Percentiles rank a stretch among this genome's conserved stretches.
Conservation (phyloP, 2,888 invertebrate genomes). For the Drosophila anomelani region DNA sequence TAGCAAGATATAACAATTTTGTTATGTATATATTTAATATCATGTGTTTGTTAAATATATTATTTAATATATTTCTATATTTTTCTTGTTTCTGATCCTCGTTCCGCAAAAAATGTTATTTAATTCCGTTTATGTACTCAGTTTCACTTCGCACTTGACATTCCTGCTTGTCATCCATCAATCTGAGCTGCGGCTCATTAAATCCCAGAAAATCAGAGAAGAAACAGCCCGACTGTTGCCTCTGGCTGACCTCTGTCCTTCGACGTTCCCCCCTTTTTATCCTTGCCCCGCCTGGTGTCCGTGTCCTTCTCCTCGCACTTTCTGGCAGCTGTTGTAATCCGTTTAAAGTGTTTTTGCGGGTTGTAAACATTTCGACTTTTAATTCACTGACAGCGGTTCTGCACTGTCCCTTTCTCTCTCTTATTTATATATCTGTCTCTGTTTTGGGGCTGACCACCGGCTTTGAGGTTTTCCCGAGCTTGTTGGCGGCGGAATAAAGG, state of each 20-base stretch:
- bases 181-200: constrained; percentile 47
- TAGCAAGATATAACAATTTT: not conserved
- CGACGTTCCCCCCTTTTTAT: not conserved
- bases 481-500: not conserved
- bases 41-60: no score
- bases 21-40: not conserved
- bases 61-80: not conserved
- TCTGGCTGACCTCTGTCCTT: constrained; percentile 21
- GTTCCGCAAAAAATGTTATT: not conserved
- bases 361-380: constrained; percentile 55
- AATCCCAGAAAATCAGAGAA: constrained; percentile 32
- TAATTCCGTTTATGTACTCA: constrained; percentile 1
- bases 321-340: constrained; percentile 51
- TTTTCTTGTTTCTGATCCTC: not conserved
- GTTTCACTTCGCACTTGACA: constrained; percentile 5
- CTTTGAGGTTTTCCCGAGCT: constrained; percentile 26
- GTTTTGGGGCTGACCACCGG: constrained; percentile 21
- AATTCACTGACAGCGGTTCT: constrained; percentile 48
- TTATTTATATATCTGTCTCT: constrained; percentile 3
- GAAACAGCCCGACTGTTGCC: constrained; percentile 25
- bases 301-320: constrained; percentile 8
- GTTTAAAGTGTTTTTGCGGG: constrained; percentile 59
- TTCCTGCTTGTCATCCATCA: constrained; percentile 36
- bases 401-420: not conserved
- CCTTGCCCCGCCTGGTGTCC: not conserved